phyloP scores from a whole-genome alignment of 2,797 vertebrate genomes.

The Eospalax fontanierii region DNA sequence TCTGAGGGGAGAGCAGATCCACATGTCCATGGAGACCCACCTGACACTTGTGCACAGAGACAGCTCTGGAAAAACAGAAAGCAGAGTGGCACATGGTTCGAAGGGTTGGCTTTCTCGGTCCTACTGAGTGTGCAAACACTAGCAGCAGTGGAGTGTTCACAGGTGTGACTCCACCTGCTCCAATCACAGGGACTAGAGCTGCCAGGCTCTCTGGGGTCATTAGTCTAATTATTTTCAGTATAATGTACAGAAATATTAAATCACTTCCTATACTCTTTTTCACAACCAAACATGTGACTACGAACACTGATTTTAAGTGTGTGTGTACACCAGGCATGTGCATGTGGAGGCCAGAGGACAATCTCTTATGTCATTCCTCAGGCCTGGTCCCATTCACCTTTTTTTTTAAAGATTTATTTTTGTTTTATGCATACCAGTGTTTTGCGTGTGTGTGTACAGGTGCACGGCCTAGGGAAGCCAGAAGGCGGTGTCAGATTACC shows the following conservation, averaged over 20 bases:
- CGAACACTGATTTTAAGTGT: neutral
- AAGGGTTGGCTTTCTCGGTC: fast-evolving
- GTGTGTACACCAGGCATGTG: no score
- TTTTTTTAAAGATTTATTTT: no score
- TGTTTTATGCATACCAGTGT: no score
- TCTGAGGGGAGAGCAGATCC: neutral
- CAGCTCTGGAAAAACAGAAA: no score
- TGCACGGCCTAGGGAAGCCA: no score
- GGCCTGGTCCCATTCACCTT: neutral
- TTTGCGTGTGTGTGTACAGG: no score
- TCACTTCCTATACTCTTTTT: neutral
- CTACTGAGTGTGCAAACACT: fast-evolving
- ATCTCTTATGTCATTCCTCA: neutral
- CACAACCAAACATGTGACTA: neutral
- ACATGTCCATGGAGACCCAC: no score
- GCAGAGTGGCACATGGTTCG: fast-evolving
- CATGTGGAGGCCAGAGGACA: neutral
- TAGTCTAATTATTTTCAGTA: no score
- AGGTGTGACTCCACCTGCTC: neutral
- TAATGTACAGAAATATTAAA: neutral
- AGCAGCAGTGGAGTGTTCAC: fast-evolving
- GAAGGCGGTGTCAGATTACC: no score
- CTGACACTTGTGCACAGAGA: fast-evolving
- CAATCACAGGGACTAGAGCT: neutral
- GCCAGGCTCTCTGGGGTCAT: fast-evolving